Conservation (phyloP, 2,113 vertebrate species). For the Callospermophilus lateralis region DNA sequence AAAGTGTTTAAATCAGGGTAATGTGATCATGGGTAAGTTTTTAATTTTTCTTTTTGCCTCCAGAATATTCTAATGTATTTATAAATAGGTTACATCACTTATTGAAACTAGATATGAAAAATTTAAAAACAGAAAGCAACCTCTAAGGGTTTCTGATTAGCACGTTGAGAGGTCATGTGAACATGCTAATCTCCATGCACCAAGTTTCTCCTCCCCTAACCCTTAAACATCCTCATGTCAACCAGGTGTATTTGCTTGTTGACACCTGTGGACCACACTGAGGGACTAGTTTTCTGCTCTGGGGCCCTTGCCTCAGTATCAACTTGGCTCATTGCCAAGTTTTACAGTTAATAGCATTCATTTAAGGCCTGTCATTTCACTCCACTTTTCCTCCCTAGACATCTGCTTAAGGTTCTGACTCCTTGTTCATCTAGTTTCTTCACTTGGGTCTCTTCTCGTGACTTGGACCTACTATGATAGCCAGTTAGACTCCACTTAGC, state of each 20-base stretch:
- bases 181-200: not conserved
- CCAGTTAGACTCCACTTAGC: not conserved
- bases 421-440: not conserved
- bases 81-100: not conserved
- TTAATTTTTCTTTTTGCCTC: slow-evolving; percentile 36
- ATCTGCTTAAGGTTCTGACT: not conserved
- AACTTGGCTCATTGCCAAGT: slow-evolving; percentile 42
- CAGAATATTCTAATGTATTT: slow-evolving; percentile 17
- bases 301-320: not conserved
- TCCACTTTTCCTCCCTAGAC: not conserved
- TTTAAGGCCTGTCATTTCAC: slow-evolving; percentile 7
- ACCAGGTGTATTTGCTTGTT: slow-evolving; percentile 49
- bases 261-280: slow-evolving; percentile 1
- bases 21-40: slow-evolving; percentile 19
- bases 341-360: not conserved
- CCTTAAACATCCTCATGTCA: not conserved
- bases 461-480: not conserved
- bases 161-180: not conserved
- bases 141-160: not conserved
- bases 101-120: slow-evolving; percentile 37
- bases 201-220: not conserved
- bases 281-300: not conserved
- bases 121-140: not conserved
- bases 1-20: not conserved
- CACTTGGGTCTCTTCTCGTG: not conserved